Percentiles rank a stretch among this genome's conserved stretches.
These are phyloP conservation scores for Nipponia nippon DNA, from an alignment of 2,113 vertebrate genomes.

Conservation along the genomic window DNA sequence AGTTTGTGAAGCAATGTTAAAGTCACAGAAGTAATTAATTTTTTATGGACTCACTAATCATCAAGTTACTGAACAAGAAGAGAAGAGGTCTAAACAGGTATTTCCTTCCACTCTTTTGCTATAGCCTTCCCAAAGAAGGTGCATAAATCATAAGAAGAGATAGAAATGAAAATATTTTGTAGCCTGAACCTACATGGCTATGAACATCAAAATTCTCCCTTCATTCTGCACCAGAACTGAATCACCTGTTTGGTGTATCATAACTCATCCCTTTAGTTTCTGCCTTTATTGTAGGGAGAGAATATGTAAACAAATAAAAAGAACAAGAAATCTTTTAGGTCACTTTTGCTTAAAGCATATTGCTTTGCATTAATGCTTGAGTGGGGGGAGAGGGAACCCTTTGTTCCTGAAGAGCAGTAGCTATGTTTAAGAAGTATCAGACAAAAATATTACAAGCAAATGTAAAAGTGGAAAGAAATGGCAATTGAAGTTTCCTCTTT, in stretches of 20 bases:
- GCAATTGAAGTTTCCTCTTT: not conserved
- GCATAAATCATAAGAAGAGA: not conserved
- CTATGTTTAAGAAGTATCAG: rapidly evolving
- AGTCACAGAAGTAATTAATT: not conserved
- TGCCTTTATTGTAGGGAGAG: not conserved
- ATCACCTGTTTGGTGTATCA: not conserved
- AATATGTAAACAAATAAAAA: not conserved
- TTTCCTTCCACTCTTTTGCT: not conserved
- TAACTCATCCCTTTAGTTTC: not conserved
- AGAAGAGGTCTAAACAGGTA: not conserved
- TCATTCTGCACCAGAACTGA: not conserved
- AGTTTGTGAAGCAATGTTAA: not conserved
- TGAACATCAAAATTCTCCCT: rapidly evolving
- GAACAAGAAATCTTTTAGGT: not conserved
- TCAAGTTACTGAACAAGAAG: not conserved
- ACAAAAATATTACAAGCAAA: not conserved
- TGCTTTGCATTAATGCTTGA: not conserved
- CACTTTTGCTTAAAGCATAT: not conserved
- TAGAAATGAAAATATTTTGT: not conserved
- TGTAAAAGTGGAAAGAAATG: not conserved
- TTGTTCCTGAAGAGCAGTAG: not conserved
- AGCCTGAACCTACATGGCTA: not conserved
- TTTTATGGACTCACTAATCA: not conserved
- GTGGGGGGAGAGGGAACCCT: not conserved
- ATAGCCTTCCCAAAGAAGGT: not conserved